Base-by-base conservation (phyloP, 1,140 invertebrate genomes). In the Oedothorax gibbosus region DNA sequence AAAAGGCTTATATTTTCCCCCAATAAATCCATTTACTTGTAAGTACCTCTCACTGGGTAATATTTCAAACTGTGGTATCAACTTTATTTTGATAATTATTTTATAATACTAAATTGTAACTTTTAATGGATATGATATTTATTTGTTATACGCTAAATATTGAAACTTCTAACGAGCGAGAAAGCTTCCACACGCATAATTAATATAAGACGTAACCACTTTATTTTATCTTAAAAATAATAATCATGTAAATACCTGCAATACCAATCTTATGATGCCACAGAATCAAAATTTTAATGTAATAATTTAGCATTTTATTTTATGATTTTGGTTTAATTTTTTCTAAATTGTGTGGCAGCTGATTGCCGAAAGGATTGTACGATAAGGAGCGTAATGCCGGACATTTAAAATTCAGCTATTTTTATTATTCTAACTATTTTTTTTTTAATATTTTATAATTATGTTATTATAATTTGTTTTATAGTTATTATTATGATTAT, bases 281-380 rank as follows among this genome's bases (percentile, higher is more conserved):
- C 68, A 71, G 68, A 21, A 4, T 66, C 6, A 66, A 66, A 53
- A 71, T 18, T 6, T 49, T 49, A 49, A 68, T 68, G 15, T 69
- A 69, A 0, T 35, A 49, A 35, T 50, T 9, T 15, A 14, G 5
- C 35, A n/a, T 21, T 68, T 68, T 68, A 12, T 69, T 35, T 69
- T 69, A 69, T 15, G 9, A 14, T 69, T 50, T 5, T 49, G 2
- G 7, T 71, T n/a, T 66, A 21, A 5, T 49, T 14, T 18, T 9
- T 18, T 53, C 49, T 7, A 71, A 71, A 71, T 71, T 71, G 50
- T 53, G 68, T 71, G 68, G 10, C 68, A 71, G 68, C 54, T 71
- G n/a, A 71, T 71, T 51, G 10, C 12, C 49, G n/a, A 71, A 20
- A 7, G 54, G n/a, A 9, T 18, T 7, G 9, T 15, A 50, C 4